Percentiles rank a stretch among this genome's conserved stretches.
Evolutionary conservation across 2,113 vertebrate species (phyloP).

Genomic region (Chaenocephalus aceratus): DNA sequence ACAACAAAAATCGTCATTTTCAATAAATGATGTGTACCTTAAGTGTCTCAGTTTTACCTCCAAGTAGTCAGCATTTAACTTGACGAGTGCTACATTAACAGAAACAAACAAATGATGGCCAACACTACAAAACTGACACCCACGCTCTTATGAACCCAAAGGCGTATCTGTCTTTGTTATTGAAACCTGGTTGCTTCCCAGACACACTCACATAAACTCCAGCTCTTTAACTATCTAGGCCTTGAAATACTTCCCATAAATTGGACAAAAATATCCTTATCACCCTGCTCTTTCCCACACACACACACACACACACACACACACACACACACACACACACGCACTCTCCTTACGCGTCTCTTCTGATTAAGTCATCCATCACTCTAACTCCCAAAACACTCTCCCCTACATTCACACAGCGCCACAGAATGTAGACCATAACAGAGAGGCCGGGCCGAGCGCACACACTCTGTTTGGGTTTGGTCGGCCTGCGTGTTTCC

Average conservation of each 20-base stretch:
- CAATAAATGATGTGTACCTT: too few relatives aligned
- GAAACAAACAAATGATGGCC: neutral
- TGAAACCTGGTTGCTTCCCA: constrained; percentile 33
- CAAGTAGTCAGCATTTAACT: neutral
- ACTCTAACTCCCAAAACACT: constrained; percentile 69
- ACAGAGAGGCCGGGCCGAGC: constrained; percentile 54
- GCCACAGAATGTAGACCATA: constrained; percentile 73
- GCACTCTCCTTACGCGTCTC: constrained; percentile 34
- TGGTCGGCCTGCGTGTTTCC: constrained; percentile 47
- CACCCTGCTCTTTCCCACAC: constrained; percentile 28
- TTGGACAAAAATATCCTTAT: constrained; percentile 77
- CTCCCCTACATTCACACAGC: constrained; percentile 63
- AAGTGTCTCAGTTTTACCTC: too few relatives aligned
- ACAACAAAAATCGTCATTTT: too few relatives aligned
- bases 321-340: constrained; percentile 11
- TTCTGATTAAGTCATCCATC: constrained; percentile 65
- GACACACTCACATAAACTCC: constrained; percentile 5
- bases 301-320: too few relatives aligned
- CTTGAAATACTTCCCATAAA: constrained; percentile 75
- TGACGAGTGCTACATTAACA: neutral
- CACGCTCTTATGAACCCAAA: neutral
- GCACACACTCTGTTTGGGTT: constrained; percentile 65
- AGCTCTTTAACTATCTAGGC: constrained; percentile 36
- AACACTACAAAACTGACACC: neutral
- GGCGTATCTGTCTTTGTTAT: neutral